These are phyloP conservation scores for Muntiacus muntjak DNA, from an alignment of 2,113 vertebrate species.

Conservation along the genomic window DNA sequence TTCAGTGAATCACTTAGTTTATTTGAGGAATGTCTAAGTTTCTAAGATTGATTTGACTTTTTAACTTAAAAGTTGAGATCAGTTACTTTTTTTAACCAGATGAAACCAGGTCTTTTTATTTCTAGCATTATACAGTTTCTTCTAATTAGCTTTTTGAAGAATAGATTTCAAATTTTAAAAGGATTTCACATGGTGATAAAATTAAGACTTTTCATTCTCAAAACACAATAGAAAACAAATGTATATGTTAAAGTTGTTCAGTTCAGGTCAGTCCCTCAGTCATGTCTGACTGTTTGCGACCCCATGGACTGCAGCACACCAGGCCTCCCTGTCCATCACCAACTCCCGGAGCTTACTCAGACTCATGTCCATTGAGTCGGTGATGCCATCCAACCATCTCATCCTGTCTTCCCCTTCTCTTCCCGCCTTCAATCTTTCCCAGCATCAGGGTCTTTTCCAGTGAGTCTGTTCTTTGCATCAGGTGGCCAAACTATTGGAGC, in stretches of 20 bases:
- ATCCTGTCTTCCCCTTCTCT: neutral
- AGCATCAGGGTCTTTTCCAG: neutral
- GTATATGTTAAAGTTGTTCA: neutral
- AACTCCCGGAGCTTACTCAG: neutral
- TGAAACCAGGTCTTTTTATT: neutral
- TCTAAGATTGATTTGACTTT: neutral
- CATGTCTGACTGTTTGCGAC: rapidly evolving
- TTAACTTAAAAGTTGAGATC: neutral
- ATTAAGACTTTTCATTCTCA: neutral
- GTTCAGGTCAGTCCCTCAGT: neutral
- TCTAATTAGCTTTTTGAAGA: neutral
- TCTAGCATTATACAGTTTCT: neutral
- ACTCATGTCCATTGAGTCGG: rapidly evolving
- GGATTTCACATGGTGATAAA: neutral
- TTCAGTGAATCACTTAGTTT: neutral
- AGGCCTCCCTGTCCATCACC: neutral
- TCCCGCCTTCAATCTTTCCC: neutral
- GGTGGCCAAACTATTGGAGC: neutral
- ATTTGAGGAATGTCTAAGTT: neutral
- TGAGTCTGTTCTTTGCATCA: rapidly evolving
- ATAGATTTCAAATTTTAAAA: neutral
- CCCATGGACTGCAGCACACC: neutral
- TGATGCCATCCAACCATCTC: neutral
- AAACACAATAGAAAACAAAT: neutral
- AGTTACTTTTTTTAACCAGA: neutral